Conservation (phyloP, 2,797 vertebrate genomes). For the Taenioides sp. region DNA sequence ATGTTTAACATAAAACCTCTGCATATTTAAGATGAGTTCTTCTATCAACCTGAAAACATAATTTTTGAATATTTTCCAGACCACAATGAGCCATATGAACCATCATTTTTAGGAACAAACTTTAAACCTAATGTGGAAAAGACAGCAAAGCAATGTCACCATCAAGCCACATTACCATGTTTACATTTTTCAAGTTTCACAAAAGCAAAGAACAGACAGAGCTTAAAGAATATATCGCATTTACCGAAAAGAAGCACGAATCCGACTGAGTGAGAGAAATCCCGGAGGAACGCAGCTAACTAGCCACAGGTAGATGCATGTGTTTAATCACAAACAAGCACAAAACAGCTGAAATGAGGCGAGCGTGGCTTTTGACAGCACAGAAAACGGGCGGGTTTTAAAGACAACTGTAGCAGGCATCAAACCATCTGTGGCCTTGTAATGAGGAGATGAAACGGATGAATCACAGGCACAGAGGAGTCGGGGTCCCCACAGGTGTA, state of each 20-base stretch:
- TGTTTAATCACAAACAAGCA: conserved; percentile 38
- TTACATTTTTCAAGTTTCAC: background rate
- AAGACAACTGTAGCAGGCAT: conserved; percentile 45
- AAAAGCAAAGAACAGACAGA: background rate
- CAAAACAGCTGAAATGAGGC: conserved; percentile 53
- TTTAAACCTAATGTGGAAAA: background rate
- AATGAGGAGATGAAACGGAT: conserved; percentile 68
- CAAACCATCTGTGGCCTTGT: conserved; percentile 55
- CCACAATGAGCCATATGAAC: background rate
- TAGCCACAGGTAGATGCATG: conserved; percentile 44
- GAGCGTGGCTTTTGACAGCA: conserved; percentile 28
- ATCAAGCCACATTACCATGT: conserved; percentile 20
- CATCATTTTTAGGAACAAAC: background rate
- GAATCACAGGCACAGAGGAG: conserved; percentile 59
- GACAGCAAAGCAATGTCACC: conserved; percentile 10
- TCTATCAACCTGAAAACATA: too few species aligned
- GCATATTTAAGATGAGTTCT: too few species aligned
- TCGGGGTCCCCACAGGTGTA: conserved; percentile 55
- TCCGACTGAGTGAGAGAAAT: conserved; percentile 35
- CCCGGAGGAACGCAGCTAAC: conserved; percentile 43
- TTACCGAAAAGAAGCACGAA: conserved; percentile 16
- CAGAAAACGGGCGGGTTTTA: conserved; percentile 40
- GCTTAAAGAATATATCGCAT: background rate
- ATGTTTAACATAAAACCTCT: too few species aligned
- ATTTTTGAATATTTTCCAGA: background rate